A percentile compares a stretch with the other conserved stretches of the same genome.
Evolutionary conservation across 2,113 vertebrate genomes (phyloP).

Genomic region (Benitochromis conjunctus): DNA sequence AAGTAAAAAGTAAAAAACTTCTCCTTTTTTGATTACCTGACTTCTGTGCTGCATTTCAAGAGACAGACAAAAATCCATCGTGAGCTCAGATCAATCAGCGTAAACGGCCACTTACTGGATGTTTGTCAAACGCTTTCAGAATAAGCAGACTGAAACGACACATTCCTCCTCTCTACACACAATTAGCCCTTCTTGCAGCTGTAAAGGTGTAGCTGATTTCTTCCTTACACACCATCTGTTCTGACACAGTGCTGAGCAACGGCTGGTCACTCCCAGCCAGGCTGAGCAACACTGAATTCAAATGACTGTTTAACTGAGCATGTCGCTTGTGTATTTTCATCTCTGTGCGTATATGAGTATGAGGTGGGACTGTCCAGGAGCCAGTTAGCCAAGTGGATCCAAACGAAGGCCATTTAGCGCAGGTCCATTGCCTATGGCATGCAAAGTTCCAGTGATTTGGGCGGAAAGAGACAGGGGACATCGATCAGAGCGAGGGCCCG

Average conservation of each 20-base stretch:
- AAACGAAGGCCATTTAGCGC: slow-evolving; percentile 24
- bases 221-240: slow-evolving; percentile 21
- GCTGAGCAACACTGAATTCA: not conserved
- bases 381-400: not conserved
- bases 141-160: not conserved
- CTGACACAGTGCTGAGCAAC: not conserved
- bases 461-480: not conserved
- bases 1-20: not conserved
- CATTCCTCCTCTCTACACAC: slow-evolving; percentile 9
- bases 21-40: not conserved
- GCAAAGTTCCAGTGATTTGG: slow-evolving; percentile 1
- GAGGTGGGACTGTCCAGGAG: not conserved
- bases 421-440: not conserved
- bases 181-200: slow-evolving; percentile 33
- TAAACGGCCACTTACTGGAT: slow-evolving; percentile 1
- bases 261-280: not conserved
- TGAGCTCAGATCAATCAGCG: not conserved
- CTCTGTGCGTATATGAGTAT: not conserved
- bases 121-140: slow-evolving; percentile 10
- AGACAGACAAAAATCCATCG: not conserved
- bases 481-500: slow-evolving; percentile 10
- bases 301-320: not conserved
- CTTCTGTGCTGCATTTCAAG: not conserved
- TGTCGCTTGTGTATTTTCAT: not conserved
- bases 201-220: slow-evolving; percentile 5